Conservation (phyloP, 2,888 invertebrate genomes). For the Ormyrus rosae region DNA sequence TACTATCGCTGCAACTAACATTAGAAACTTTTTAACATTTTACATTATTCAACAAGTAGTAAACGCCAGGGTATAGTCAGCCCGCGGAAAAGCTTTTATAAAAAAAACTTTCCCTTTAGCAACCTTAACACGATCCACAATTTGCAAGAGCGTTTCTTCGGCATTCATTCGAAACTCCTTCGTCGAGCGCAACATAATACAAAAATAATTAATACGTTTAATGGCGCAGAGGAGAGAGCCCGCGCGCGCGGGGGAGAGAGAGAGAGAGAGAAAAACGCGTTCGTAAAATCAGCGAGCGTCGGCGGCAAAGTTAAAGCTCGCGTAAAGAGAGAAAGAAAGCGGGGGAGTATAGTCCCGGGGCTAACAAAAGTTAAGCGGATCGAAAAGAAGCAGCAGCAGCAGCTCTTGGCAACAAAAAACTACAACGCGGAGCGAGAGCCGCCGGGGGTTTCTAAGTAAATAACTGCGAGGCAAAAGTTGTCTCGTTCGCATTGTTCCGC, state of each 20-base stretch:
- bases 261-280: not conserved
- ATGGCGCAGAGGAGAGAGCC: not conserved
- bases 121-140: no score
- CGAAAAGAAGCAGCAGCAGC: not conserved
- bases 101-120: no score
- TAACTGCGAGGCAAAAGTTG: conserved; percentile 44
- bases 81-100: no score
- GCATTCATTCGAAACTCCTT: no score
- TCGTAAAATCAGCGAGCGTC: not conserved
- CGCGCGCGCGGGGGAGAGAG: not conserved
- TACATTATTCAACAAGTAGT: no score
- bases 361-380: conserved; percentile 12
- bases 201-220: no score
- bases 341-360: not conserved
- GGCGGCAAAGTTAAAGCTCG: not conserved
- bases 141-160: no score
- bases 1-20: no score
- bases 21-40: no score
- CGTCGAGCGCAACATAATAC: no score
- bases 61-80: no score
- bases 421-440: not conserved
- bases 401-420: not conserved
- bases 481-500: conserved; percentile 41
- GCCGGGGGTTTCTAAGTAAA: conserved; percentile 32
- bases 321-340: not conserved